These are phyloP conservation scores for Enteromius unitaeniatus DNA, from an alignment of 2,797 vertebrate species.

Conservation along the genomic window DNA sequence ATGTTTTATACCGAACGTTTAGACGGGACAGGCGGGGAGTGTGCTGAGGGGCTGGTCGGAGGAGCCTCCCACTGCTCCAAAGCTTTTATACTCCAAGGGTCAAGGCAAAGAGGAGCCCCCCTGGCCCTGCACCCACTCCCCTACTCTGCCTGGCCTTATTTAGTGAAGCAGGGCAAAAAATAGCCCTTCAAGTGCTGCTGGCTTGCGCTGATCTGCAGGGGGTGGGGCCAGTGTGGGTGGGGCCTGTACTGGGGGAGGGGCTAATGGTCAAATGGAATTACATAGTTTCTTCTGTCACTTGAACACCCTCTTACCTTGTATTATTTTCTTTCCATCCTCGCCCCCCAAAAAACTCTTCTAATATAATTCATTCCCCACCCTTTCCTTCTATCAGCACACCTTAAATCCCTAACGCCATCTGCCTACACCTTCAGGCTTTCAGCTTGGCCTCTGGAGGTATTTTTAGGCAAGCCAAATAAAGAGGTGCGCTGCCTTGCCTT, in stretches of 20 bases:
- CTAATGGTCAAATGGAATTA: constrained; percentile 35
- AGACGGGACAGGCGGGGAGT: constrained; percentile 49
- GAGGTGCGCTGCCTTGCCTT: constrained; percentile 69
- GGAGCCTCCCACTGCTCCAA: constrained; percentile 80
- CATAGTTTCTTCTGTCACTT: constrained; percentile 60
- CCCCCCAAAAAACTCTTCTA: not conserved
- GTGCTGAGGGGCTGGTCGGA: constrained; percentile 72
- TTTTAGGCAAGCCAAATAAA: constrained; percentile 87
- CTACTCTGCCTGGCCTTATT: constrained; percentile 92
- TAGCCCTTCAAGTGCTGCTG: constrained; percentile 86
- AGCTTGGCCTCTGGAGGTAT: constrained; percentile 72
- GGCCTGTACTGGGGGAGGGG: constrained; percentile 66
- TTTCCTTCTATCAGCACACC: constrained; percentile 31
- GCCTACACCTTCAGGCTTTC: constrained; percentile 36
- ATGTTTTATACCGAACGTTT: constrained; percentile 49
- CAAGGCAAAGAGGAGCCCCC: constrained; percentile 76
- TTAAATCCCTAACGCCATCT: constrained; percentile 31
- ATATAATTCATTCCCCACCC: not conserved
- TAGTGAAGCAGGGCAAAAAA: constrained; percentile 97
- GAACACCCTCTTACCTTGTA: constrained; percentile 66
- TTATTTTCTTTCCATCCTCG: constrained; percentile 20
- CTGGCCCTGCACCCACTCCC: constrained; percentile 64
- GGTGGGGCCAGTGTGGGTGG: constrained; percentile 43
- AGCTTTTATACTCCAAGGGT: constrained; percentile 88
- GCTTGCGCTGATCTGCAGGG: constrained; percentile 52